Percentiles rank a stretch among this genome's conserved stretches.
phyloP scores from a whole-genome alignment of 2,113 vertebrate genomes.

The Candoia aspera region DNA sequence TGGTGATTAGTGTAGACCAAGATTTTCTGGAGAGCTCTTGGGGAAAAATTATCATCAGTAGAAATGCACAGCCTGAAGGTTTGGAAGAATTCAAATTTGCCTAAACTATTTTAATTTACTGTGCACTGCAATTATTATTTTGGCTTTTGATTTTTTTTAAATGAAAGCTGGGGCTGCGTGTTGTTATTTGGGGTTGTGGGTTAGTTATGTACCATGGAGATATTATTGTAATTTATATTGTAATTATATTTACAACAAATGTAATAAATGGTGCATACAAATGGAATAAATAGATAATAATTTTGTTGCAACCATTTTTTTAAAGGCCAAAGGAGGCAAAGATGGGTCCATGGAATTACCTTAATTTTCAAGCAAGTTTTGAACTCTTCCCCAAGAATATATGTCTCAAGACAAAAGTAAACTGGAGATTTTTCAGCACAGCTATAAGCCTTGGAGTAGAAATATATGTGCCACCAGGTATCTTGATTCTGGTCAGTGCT shows the following conservation, averaged over 20 bases:
- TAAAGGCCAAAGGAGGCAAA: not conserved
- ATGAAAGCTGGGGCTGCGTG: not conserved
- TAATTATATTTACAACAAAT: not conserved
- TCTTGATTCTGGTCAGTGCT: not conserved
- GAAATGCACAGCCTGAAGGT: not conserved
- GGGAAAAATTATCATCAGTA: not conserved
- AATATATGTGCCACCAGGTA: not conserved
- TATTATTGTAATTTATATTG: not conserved
- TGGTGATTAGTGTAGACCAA: not conserved
- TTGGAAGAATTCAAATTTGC: not conserved
- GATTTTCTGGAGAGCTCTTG: not conserved
- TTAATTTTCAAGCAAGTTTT: not conserved
- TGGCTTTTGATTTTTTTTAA: not conserved
- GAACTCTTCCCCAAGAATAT: not conserved
- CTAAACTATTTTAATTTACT: not conserved
- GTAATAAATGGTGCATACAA: not conserved
- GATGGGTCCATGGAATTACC: not conserved
- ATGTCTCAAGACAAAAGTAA: not conserved
- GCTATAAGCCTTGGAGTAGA: not conserved
- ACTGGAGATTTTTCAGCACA: not conserved
- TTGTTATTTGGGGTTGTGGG: not conserved
- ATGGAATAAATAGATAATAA: not conserved
- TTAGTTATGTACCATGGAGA: not conserved
- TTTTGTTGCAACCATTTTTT: not conserved
- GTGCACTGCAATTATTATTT: not conserved